phyloP scores from a whole-genome alignment of 1,140 invertebrate species.

The Drosophila ambigua region DNA sequence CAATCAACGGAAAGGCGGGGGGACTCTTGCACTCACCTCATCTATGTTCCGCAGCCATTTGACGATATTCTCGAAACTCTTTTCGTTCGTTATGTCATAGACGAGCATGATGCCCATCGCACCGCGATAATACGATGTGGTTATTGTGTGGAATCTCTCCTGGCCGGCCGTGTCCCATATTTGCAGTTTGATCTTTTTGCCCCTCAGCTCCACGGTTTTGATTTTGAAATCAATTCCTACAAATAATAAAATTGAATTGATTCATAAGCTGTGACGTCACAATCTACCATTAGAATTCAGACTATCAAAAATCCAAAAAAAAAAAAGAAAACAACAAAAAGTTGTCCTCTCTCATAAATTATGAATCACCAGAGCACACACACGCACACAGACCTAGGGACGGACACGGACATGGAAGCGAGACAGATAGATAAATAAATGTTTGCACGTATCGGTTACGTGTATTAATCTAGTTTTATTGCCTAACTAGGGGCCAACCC shows the following conservation, averaged over 20 bases:
- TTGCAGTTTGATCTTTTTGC: slow-evolving; percentile 99
- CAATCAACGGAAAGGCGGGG: neutral
- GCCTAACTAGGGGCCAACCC: slow-evolving; percentile 12
- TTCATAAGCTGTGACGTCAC: slow-evolving; percentile 3
- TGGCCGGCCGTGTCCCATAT: slow-evolving; percentile 97
- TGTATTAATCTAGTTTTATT: slow-evolving; percentile 46
- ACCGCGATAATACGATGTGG: slow-evolving; percentile 98
- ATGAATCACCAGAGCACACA: slow-evolving; percentile 28
- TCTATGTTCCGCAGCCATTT: slow-evolving; percentile 99
- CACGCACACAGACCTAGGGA: slow-evolving; percentile 8
- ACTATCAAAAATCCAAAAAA: slow-evolving; percentile 11
- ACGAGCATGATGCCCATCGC: slow-evolving; percentile 99
- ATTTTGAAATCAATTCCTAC: slow-evolving; percentile 99
- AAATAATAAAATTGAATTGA: slow-evolving; percentile 2
- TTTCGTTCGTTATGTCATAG: slow-evolving; percentile 99
- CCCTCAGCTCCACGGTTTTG: slow-evolving; percentile 97
- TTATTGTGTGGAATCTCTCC: slow-evolving; percentile 98
- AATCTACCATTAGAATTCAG: neutral
- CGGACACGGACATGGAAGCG: neutral
- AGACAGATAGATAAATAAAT: slow-evolving; percentile 1
- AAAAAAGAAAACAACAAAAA: neutral
- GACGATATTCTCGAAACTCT: slow-evolving; percentile 99
- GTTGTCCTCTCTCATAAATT: neutral
- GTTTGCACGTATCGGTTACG: slow-evolving; percentile 52
- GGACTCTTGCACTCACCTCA: slow-evolving; percentile 86